Base-by-base conservation (phyloP, 2,797 vertebrate species). In the Semaprochilodus insignis region DNA sequence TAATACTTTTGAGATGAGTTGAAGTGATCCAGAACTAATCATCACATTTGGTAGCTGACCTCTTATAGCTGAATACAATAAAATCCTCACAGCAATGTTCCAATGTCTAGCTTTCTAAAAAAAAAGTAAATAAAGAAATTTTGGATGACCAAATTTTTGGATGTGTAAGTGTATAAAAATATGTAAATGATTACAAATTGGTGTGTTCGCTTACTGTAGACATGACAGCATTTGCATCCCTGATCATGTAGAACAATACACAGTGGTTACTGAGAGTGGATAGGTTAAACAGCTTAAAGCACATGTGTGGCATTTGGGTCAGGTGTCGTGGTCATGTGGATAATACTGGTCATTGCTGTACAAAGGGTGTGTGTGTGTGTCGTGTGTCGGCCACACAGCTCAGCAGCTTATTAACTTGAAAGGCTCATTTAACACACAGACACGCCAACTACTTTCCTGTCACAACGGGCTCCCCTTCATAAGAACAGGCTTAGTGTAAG, bases 401-500 rank as follows among this genome's bases (percentile, higher is more conserved):
- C 44, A n/a, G 51, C 55, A 60, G 72, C 69, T 74, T 76, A 23
- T 40, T 13, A 40, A 73, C 57, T 31, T 71, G 19, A 72, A 80
- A 74, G 31, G 52, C 25, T 66, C 19, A 51, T 70, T 48, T 23
- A 13, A 48, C 67, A 48, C 67, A 70, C 2, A 48, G 40, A 48
- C n/a, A 31, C 44, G 31, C 65, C 21, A 16, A 66, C n/a, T 15
- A 3, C 51, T 57, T 10, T 69, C 15, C 51, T 55, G 63, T 69
- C n/a, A 34, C 48, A 57, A 34, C 16, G n/a, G 5, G n/a, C 51
- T 40, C 2, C 40, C 48, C 54, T 65, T 55, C 21, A 31, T 67
- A 73, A 60, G 60, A 21, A 60, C 54, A 48, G 67, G 67, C 67
- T 71, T 71, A 79, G 34, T 59, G 66, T 69, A 34, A 62, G 55